A percentile compares a stretch with the other conserved stretches of the same genome.
Evolutionary conservation across 2,113 vertebrate species (phyloP).

Genomic region (Ondatra zibethicus): DNA sequence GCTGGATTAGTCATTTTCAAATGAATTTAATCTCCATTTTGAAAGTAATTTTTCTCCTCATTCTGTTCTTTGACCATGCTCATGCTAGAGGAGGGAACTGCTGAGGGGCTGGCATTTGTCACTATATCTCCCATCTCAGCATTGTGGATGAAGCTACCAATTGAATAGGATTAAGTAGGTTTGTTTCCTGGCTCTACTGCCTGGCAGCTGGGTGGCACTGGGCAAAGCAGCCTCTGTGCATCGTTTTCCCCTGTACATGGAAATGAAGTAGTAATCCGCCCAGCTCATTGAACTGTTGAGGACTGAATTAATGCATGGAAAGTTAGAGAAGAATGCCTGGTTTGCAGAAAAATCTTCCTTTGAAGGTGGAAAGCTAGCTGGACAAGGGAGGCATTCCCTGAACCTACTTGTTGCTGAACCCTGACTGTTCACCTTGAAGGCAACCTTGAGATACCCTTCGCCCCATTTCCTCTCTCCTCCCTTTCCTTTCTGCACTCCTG

Average conservation of each 20-base stretch:
- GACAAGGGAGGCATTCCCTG: neutral
- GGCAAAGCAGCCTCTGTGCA: conserved; percentile 21
- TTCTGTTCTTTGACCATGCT: conserved; percentile 89
- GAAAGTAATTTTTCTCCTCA: conserved; percentile 88
- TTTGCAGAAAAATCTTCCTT: neutral
- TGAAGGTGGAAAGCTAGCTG: neutral
- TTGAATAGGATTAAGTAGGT: neutral
- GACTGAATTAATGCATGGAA: neutral
- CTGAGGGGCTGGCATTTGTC: neutral
- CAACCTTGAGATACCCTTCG: neutral
- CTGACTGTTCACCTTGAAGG: neutral
- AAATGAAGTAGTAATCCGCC: neutral
- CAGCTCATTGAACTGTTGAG: neutral
- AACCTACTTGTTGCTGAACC: neutral
- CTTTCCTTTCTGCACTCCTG: neutral
- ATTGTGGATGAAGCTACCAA: neutral
- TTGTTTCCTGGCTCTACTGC: neutral
- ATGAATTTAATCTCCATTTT: conserved; percentile 95
- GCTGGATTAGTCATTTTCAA: conserved; percentile 96
- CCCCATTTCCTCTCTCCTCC: rapidly evolving
- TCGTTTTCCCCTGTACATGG: neutral
- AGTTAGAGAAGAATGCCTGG: neutral
- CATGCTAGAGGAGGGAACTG: conserved; percentile 72
- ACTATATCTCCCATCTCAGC: neutral
- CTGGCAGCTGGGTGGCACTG: conserved; percentile 3